Evolutionary conservation across 2,888 invertebrate genomes (phyloP).

Genomic region (Stenichneumon culpator): DNA sequence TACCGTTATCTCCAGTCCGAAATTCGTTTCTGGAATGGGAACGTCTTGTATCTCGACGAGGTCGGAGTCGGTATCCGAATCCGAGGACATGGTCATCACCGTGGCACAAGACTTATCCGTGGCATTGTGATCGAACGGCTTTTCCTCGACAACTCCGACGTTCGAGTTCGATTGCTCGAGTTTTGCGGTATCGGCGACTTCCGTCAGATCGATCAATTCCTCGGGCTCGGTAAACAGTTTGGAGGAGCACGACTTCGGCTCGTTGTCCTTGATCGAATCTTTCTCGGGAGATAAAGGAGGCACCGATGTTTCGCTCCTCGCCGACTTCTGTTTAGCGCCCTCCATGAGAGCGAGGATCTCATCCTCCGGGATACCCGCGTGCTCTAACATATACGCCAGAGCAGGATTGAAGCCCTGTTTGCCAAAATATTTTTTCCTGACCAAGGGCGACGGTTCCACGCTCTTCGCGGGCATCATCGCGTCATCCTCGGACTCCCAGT

Average conservation of each 20-base stretch:
- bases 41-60: constrained; percentile 84
- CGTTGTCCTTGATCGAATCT: constrained; percentile 20
- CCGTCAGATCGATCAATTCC: constrained; percentile 62
- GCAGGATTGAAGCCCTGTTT: constrained; percentile 86
- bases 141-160: constrained; percentile 1
- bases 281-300: constrained; percentile 22
- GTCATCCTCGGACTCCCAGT: constrained; percentile 75
- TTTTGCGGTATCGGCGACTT: constrained; percentile 40
- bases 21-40: constrained; percentile 68
- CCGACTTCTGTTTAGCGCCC: constrained; percentile 73
- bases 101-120: constrained; percentile 11
- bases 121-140: neutral
- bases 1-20: constrained; percentile 83
- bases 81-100: constrained; percentile 53
- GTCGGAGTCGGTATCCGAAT: constrained; percentile 84
- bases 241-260: constrained; percentile 28
- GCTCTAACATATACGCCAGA: constrained; percentile 91
- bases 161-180: constrained; percentile 2
- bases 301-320: neutral
- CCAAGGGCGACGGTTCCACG: constrained; percentile 70
- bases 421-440: constrained; percentile 83
- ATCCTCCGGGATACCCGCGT: constrained; percentile 90
- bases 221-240: constrained; percentile 64
- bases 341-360: constrained; percentile 87
- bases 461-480: constrained; percentile 36